Base-by-base conservation (phyloP, 2,888 invertebrate species). In the Lamellibrachia satsuma region DNA sequence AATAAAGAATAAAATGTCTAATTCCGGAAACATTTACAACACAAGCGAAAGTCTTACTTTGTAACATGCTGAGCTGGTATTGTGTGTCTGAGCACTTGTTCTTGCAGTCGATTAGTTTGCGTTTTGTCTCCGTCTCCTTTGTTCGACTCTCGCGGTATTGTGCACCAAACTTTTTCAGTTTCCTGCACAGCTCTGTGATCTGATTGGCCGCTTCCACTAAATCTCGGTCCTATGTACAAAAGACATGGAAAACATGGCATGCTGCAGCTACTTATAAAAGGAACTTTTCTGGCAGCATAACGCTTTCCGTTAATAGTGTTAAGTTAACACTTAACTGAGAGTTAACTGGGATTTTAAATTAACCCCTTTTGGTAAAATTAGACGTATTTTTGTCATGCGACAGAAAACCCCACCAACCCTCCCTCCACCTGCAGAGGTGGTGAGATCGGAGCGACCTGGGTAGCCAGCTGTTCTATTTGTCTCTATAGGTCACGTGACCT, bases 101-200 rank as follows among this genome's bases (percentile, higher is more conserved):
- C 92, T 95, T 95, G 95, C 96, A 96, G 15, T 95, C 94, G 9
- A 94, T 93, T 15, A 93, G 94, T 90, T 94, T 94, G 91, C 94
- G 94, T 75, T 95, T 92, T 3, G 95, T 94, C 11, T 95, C 95
- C 1, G 93, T 93, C 92, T 95, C 95, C 39, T 93, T 93, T 52
- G 94, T 93, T 93, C 94, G 94, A 93, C 94, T 94, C 91, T 95
- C 95, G 60, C 94, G 94, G 92, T 93, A 94, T 55, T 94, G 94
- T 7, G 92, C 90, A 52, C 95, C 95, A 60, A 95, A 92, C 92
- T 94, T 95, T 92, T 94, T 94, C 57, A 95, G 93, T 90, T 95
- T 93, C 8, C 94, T 94, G 92, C 93, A 94, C 92, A 95, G 92
- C 92, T 95, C 95, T 52, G 93, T 93, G 91, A 95, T 94, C 51